Evolutionary conservation across 2,888 invertebrate species (phyloP).

Genomic region (Erynnis tages): DNA sequence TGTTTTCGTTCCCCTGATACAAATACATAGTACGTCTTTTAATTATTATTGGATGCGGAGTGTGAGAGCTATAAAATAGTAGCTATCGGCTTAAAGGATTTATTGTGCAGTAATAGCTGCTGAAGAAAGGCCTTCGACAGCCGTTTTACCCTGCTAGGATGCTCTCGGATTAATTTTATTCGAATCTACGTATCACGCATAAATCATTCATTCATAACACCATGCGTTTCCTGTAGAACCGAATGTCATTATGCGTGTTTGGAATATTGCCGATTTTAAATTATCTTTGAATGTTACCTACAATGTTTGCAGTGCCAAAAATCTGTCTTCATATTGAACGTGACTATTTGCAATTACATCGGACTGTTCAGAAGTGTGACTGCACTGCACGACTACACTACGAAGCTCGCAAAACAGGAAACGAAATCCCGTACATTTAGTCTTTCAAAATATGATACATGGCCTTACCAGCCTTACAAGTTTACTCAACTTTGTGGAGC

Average conservation of each 20-base stretch:
- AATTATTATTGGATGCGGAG: constrained; percentile 57
- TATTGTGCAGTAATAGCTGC: constrained; percentile 50
- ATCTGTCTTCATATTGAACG: neutral
- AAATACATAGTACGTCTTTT: constrained; percentile 45
- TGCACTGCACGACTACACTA: too few relatives aligned
- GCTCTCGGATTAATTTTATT: constrained; percentile 26
- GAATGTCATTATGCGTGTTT: neutral
- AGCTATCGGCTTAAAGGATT: constrained; percentile 45
- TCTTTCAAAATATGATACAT: constrained; percentile 22
- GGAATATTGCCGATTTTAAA: too few relatives aligned
- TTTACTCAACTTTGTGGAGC: constrained; percentile 20
- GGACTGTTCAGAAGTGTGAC: too few relatives aligned
- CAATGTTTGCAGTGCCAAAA: neutral
- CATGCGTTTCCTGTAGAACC: constrained; percentile 1
- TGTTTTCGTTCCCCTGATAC: constrained; percentile 27
- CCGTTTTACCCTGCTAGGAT: constrained; percentile 33
- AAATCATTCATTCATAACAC: constrained; percentile 13
- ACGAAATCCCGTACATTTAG: constrained; percentile 1
- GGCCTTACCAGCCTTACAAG: constrained; percentile 10
- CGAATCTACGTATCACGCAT: constrained; percentile 28
- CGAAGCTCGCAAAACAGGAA: constrained; percentile 6
- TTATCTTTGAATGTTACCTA: too few relatives aligned
- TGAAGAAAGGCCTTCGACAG: constrained; percentile 43
- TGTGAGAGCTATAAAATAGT: constrained; percentile 49
- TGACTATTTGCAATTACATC: neutral